Evolutionary conservation across 1,140 invertebrate genomes (phyloP).

Genomic region (Sitobion miscanthi): DNA sequence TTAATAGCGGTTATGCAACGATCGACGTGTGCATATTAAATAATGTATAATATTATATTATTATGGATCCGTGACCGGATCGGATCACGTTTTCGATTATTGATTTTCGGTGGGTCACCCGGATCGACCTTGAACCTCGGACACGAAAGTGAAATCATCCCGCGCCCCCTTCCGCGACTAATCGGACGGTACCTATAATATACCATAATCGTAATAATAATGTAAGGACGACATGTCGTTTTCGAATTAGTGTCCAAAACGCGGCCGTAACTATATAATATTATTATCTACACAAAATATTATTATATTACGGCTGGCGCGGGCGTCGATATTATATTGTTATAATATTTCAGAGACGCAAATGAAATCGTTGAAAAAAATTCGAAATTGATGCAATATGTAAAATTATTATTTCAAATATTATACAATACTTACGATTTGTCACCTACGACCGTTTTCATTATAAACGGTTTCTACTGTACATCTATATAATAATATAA

Average conservation of each 20-base stretch:
- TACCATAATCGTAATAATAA: background rate
- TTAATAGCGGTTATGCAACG: background rate
- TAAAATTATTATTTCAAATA: too few relatives aligned
- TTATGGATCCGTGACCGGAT: background rate
- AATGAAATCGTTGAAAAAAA: too few relatives aligned
- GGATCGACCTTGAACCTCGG: constrained; percentile 17
- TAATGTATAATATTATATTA: background rate
- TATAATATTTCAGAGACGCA: too few relatives aligned
- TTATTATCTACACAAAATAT: too few relatives aligned
- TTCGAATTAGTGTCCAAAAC: background rate
- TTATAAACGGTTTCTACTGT: too few relatives aligned
- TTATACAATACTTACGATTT: too few relatives aligned
- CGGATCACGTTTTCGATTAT: background rate
- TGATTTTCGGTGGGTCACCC: constrained; percentile 23
- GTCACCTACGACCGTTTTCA: too few relatives aligned
- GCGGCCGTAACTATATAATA: background rate
- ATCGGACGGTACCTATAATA: background rate
- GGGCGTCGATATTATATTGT: too few relatives aligned
- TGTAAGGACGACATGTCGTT: background rate
- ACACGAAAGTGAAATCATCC: constrained; percentile 33
- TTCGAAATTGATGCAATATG: too few relatives aligned
- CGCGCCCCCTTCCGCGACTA: background rate
- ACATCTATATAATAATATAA: too few relatives aligned
- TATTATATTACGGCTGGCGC: too few relatives aligned
- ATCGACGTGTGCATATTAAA: background rate